These are phyloP conservation scores for Phalacrocorax aristotelis DNA, from an alignment of 2,113 vertebrate genomes.

Conservation along the genomic window DNA sequence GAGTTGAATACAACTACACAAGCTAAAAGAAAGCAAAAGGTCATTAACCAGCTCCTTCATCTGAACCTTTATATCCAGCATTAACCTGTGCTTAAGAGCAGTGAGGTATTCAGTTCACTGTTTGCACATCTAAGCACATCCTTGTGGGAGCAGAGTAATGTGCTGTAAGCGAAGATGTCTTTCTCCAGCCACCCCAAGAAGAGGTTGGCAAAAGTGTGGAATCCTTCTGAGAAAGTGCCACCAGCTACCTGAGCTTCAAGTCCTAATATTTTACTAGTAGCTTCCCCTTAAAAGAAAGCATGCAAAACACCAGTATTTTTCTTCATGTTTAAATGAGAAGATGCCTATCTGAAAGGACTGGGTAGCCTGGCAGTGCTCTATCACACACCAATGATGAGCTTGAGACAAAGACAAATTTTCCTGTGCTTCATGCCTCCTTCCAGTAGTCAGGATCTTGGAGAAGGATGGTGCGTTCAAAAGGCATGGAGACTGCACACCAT, in stretches of 20 bases:
- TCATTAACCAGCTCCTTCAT: neutral
- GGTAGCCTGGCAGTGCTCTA: neutral
- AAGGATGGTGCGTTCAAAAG: neutral
- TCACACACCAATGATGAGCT: neutral
- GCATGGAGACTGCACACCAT: neutral
- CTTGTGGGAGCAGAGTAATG: neutral
- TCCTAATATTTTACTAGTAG: neutral
- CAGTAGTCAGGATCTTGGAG: neutral
- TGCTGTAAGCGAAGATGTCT: neutral
- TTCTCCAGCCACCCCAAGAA: neutral
- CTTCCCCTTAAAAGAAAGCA: neutral
- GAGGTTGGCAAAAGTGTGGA: neutral
- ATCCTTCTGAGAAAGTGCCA: neutral
- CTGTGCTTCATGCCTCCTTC: neutral
- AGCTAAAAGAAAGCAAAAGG: neutral
- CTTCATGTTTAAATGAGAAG: neutral
- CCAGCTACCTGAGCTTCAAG: neutral
- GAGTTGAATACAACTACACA: neutral
- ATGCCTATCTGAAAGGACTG: neutral
- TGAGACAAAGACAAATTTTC: neutral
- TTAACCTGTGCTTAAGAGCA: neutral
- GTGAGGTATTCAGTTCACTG: neutral
- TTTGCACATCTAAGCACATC: neutral
- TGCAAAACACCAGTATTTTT: neutral
- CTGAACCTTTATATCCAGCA: neutral